phyloP scores from a whole-genome alignment of 2,888 invertebrate species.

The Ectropis crepuscularia region DNA sequence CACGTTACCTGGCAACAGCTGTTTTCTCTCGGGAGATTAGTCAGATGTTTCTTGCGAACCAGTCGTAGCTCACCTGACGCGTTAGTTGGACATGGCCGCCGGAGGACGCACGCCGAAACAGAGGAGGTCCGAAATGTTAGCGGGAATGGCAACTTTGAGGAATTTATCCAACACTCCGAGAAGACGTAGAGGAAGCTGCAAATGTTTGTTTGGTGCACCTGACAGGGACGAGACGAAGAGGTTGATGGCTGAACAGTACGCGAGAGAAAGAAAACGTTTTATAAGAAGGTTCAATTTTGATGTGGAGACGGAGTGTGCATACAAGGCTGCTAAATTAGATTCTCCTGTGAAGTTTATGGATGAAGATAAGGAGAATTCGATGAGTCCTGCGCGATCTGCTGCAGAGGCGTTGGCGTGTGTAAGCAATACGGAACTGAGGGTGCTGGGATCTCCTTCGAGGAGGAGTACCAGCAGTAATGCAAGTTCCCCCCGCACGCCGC shows the following conservation, averaged over 20 bases:
- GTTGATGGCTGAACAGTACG: constrained; percentile 85
- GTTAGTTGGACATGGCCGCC: constrained; percentile 68
- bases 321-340: constrained; percentile 70
- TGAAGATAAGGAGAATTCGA: constrained; percentile 69
- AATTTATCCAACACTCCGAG: constrained; percentile 69
- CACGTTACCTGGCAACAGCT: constrained; percentile 79
- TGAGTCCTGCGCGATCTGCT: constrained; percentile 67
- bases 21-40: constrained; percentile 84
- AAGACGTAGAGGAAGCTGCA: constrained; percentile 77
- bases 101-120: constrained; percentile 81
- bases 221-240: constrained; percentile 84
- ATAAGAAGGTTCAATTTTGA: constrained; percentile 86
- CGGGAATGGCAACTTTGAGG: constrained; percentile 68
- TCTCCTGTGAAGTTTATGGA: constrained; percentile 78
- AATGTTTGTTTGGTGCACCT: constrained; percentile 86
- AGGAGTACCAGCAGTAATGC: constrained; percentile 59
- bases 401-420: constrained; percentile 74
- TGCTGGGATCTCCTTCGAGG: constrained; percentile 74
- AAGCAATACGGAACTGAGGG: constrained; percentile 71
- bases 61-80: constrained; percentile 79
- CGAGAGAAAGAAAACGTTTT: constrained; percentile 84
- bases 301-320: constrained; percentile 75
- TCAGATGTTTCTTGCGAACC: constrained; percentile 83
- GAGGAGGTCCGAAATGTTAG: constrained; percentile 72
- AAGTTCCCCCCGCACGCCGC: constrained; percentile 69